Evolutionary conservation across 2,797 vertebrate species (phyloP), one percentile per base, ranked within the genome.

Genomic region (Etheostoma perlongum): DNA sequence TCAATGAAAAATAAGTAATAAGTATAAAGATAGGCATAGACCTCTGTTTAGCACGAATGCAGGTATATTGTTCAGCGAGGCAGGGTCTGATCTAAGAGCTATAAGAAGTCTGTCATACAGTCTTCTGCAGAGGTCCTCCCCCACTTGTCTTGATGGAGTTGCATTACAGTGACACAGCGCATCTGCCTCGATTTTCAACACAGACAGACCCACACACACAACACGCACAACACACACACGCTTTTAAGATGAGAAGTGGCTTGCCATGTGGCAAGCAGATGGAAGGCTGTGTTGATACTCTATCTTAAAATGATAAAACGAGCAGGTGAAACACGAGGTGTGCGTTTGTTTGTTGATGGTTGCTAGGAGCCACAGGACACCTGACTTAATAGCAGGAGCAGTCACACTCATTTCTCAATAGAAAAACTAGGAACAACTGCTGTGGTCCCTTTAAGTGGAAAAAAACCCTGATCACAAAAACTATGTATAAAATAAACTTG

Each of bases 231-330:
- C 42, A 57, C 42, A 47, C n/a, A 36, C 25, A 44, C 23, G 21
- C 51, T 66, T 72, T 72, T 23, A 48, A 57, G 55, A 51, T 6
- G 27, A 73, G 48, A 19, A 1, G 49, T 60, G 47, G 44, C 30
- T 42, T 79, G 23, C 51, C 62, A 49, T 9, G 19, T 4, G 21
- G 21, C 74, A 78, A 40, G 76, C 92, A 92, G 91, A 88, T 89
- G 91, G 89, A 78, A 19, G 57, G 74, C 81, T 65, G 72, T 6
- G 55, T 59, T 61, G 92, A 86, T 47, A 91, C 75, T 78, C 67
- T 42, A 84, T 66, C 74, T 86, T 46, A 8, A 19, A 63, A 44
- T 33, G 23, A 85, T 54, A 27, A 65, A 68, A 46, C 0, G 2
- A 60, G 79, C 74, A 79, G 85, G 76, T 86, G 83, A 69, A 87